phyloP scores from a whole-genome alignment of 2,888 invertebrate genomes.

The Eulithis prunata region DNA sequence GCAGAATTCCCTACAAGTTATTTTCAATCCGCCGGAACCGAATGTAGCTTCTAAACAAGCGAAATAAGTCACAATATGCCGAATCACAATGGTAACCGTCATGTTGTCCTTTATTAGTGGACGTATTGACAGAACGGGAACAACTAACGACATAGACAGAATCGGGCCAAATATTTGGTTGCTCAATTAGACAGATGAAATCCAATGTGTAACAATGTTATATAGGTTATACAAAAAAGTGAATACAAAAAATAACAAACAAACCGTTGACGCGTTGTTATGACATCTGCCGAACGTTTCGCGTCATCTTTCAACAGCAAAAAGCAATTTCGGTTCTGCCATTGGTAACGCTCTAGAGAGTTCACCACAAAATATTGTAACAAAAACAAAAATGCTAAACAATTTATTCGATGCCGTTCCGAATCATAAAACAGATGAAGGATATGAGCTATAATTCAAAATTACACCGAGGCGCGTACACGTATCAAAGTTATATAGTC shows the following conservation, averaged over 20 bases:
- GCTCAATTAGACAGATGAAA: constrained; percentile 78
- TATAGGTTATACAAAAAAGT: constrained; percentile 26
- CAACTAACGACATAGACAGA: constrained; percentile 72
- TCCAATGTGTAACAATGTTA: constrained; percentile 55
- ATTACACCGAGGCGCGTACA: constrained; percentile 61
- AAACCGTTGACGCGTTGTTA: constrained; percentile 52
- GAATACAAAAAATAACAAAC: constrained; percentile 50
- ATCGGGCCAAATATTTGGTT: constrained; percentile 73
- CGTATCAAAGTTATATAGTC: constrained; percentile 70
- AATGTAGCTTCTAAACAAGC: constrained; percentile 44
- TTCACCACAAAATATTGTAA: constrained; percentile 32
- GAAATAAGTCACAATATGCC: constrained; percentile 51
- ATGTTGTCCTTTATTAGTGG: constrained; percentile 68
- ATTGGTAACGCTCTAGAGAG: constrained; percentile 31
- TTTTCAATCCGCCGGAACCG: constrained; percentile 30
- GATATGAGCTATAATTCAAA: constrained; percentile 67
- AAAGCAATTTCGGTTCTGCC: constrained; percentile 25
- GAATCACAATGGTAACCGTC: constrained; percentile 45
- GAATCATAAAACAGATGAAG: constrained; percentile 55
- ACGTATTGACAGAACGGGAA: constrained; percentile 75
- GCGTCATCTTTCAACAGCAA: constrained; percentile 33
- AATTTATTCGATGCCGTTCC: constrained; percentile 49
- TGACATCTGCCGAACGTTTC: constrained; percentile 63
- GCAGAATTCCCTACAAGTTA: constrained; percentile 52
- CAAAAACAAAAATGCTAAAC: constrained; percentile 35